These are phyloP conservation scores for Lithophane leautieri DNA, from an alignment of 2,888 invertebrate species.

Conservation along the genomic window DNA sequence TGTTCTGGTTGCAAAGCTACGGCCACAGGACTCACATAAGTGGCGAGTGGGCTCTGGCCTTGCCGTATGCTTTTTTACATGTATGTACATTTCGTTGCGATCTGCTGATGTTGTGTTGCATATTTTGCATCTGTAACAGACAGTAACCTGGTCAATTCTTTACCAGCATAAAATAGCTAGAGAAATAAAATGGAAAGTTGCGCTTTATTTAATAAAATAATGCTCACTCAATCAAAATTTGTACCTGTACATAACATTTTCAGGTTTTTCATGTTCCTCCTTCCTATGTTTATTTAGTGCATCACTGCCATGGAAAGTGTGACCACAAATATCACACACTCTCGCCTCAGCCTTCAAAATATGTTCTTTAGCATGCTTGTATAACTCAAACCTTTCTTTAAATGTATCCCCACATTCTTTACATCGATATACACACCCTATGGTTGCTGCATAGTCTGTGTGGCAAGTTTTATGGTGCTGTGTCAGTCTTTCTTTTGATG, in stretches of 20 bases:
- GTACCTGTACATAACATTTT: conserved; percentile 79
- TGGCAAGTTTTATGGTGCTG: conserved; percentile 81
- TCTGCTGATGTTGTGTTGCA: conserved; percentile 90
- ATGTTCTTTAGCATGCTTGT: conserved; percentile 84
- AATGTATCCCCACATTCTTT: conserved; percentile 83
- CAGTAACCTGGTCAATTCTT: no score
- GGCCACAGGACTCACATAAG: conserved; percentile 86
- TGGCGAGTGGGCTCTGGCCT: conserved; percentile 74
- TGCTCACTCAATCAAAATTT: background rate
- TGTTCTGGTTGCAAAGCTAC: conserved; percentile 80
- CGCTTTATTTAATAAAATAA: background rate
- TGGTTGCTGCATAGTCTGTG: conserved; percentile 74
- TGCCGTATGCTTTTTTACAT: conserved; percentile 89
- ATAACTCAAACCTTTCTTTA: conserved; percentile 80
- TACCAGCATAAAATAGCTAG: no score
- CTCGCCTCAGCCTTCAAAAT: conserved; percentile 77
- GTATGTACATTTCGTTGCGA: conserved; percentile 90
- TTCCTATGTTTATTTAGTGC: conserved; percentile 79
- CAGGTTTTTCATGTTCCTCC: conserved; percentile 75
- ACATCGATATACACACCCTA: conserved; percentile 82
- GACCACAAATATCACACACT: conserved; percentile 84
- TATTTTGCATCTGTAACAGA: conserved; percentile 88
- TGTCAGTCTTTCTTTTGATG: conserved; percentile 75
- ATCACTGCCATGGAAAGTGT: conserved; percentile 77
- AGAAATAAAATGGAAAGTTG: background rate